phyloP scores from a whole-genome alignment of 2,888 invertebrate genomes.

The Hoplodrina ambigua region DNA sequence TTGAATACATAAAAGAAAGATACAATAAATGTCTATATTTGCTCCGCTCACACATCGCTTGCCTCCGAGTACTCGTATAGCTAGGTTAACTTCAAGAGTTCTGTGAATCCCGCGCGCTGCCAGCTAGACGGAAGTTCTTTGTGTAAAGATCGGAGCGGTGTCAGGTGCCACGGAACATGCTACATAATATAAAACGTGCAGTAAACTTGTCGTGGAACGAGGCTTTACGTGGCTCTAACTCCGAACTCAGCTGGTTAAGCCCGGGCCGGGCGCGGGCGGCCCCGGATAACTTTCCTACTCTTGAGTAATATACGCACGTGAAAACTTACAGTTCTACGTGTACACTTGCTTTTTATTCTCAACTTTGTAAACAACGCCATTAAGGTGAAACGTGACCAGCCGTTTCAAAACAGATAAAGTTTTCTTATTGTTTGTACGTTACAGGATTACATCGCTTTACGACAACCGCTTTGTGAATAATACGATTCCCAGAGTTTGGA shows the following conservation, averaged over 20 bases:
- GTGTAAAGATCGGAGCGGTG: slow-evolving; percentile 68
- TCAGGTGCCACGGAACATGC: slow-evolving; percentile 69
- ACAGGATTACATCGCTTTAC: slow-evolving; percentile 32
- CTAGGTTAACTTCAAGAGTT: slow-evolving; percentile 45
- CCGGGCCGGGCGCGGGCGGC: slow-evolving; percentile 50
- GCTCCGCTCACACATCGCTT: slow-evolving; percentile 20
- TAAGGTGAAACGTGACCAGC: slow-evolving; percentile 58
- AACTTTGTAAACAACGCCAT: slow-evolving; percentile 63
- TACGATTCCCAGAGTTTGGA: slow-evolving; percentile 3
- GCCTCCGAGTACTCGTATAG: slow-evolving; percentile 28
- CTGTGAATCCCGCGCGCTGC: slow-evolving; percentile 46
- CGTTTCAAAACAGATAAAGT: slow-evolving; percentile 50
- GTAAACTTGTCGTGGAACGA: slow-evolving; percentile 67
- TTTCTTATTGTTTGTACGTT: slow-evolving; percentile 44
- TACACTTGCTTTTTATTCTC: slow-evolving; percentile 65
- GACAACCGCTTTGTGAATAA: slow-evolving; percentile 28
- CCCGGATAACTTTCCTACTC: slow-evolving; percentile 68
- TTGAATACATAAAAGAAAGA: slow-evolving; percentile 18
- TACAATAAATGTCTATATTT: slow-evolving; percentile 29
- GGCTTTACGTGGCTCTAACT: slow-evolving; percentile 66
- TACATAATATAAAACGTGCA: slow-evolving; percentile 75
- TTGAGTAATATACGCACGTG: slow-evolving; percentile 61
- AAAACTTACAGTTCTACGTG: slow-evolving; percentile 61
- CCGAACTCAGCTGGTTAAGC: slow-evolving; percentile 66
- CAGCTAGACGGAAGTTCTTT: slow-evolving; percentile 64